Evolutionary conservation across 2,113 vertebrate species (phyloP), one percentile per base, ranked within the genome.

Genomic region (Bambusicola thoracicus): DNA sequence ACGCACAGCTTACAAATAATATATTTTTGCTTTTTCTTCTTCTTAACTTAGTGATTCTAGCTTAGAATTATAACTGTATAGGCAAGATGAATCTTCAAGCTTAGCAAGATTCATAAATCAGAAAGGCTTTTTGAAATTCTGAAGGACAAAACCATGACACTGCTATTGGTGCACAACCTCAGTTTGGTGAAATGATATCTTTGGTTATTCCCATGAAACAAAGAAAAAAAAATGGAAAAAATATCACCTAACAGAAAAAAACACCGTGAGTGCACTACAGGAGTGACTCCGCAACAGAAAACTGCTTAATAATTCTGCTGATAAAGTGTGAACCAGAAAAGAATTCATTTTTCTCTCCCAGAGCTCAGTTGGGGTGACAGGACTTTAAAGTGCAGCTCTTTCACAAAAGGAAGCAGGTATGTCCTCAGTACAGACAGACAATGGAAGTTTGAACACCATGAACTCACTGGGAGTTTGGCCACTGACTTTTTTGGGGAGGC

Each of bases 291-390:
- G 91, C 90, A 96, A 78, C 79, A 90, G 55, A 94, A 91, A 84
- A 83, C 73, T 95, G 88, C 90, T 94, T 96, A 94, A 95, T 85
- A 94, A 95, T 94, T 95, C 94, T 90, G 82, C 82, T 93, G 95
- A 86, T 90, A 84, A 90, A 95, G 69, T 88, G 43, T 29, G 69
- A 95, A 77, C 43, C 25, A 49, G 76, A 68, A 63, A 77, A 90
- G 85, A 94, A 96, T 84, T 84, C 43, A 88, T 91, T 94, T 96
- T 80, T 48, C 80, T 92, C 76, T 95, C 85, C 87, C 69, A 90
- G 85, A 94, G 80, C 91, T 84, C 76, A 75, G 73, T 82, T 94
- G 69, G 76, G 90, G 69, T 81, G 85, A 84, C 46, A 67, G 56
- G 40, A 90, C 66, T 79, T 90, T 83, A 78, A 94, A 93, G 62